Evolutionary conservation across 23 tunicate genomes (phyloP).

Genomic region (Trididemnum miniatum): DNA sequence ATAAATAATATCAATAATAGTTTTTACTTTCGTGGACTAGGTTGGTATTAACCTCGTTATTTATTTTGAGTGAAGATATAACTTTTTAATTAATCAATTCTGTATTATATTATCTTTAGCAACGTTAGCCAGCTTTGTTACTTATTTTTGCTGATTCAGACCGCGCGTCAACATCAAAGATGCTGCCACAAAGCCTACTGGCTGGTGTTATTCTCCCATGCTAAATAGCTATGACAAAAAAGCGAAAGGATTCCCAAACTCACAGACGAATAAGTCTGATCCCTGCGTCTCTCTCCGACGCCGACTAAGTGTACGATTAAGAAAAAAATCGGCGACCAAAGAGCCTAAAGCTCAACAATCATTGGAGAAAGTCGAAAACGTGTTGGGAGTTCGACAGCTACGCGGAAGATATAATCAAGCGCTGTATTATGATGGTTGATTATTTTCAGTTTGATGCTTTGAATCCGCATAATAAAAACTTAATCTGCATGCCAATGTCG

Average conservation of each 20-base stretch:
- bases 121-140: no score
- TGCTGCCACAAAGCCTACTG: background rate
- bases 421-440: background rate
- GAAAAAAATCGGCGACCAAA: background rate
- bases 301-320: slow-evolving; percentile 1
- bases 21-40: no score
- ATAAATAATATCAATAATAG: no score
- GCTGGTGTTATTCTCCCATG: background rate
- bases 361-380: background rate
- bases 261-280: background rate
- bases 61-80: no score
- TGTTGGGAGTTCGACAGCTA: background rate
- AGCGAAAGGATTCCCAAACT: no score
- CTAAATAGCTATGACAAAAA: background rate
- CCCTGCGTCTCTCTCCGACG: background rate
- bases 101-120: no score
- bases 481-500: no score
- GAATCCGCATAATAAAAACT: no score
- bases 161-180: background rate
- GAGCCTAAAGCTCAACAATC: background rate
- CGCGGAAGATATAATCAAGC: slow-evolving; percentile 23
- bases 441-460: no score
- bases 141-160: background rate
- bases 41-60: no score
- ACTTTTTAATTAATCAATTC: no score